A percentile compares a stretch with the other conserved stretches of the same genome.
Conservation (phyloP, 2,888 invertebrate species). For the Diarsia mendica region DNA sequence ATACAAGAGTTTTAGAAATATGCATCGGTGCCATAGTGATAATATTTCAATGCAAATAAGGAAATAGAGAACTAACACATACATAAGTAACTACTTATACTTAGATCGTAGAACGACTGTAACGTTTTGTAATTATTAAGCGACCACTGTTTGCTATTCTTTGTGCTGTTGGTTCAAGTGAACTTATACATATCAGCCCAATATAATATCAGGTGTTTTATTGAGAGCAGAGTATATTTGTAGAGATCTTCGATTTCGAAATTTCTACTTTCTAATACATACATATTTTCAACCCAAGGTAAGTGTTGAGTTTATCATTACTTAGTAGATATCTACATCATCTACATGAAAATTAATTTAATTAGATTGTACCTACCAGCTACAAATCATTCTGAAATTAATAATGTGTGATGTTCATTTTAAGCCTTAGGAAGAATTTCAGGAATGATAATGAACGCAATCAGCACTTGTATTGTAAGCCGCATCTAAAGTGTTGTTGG, state of each 20-base stretch:
- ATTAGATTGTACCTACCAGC: not conserved
- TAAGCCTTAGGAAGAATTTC: not conserved
- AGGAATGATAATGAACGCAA: not conserved
- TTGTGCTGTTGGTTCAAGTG: slow-evolving; percentile 68
- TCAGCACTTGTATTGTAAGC: not conserved
- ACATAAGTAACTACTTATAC: slow-evolving; percentile 38
- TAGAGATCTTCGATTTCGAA: slow-evolving; percentile 43
- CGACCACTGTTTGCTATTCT: slow-evolving; percentile 54
- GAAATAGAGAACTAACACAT: slow-evolving; percentile 51
- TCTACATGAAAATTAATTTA: not conserved
- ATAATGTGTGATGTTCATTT: not conserved
- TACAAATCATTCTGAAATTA: not conserved
- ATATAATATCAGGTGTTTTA: slow-evolving; percentile 70
- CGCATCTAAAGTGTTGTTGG: not conserved
- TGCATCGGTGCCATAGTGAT: slow-evolving; percentile 41
- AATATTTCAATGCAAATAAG: slow-evolving; percentile 58
- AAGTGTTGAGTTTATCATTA: not conserved
- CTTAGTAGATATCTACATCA: slow-evolving; percentile 1
- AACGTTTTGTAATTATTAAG: slow-evolving; percentile 60
- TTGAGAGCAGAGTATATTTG: slow-evolving; percentile 62
- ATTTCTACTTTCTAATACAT: slow-evolving; percentile 62
- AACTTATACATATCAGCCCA: slow-evolving; percentile 50
- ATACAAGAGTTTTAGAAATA: not conserved
- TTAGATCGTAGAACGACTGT: slow-evolving; percentile 60
- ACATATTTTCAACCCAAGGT: slow-evolving; percentile 22